Evolutionary conservation across 1,140 invertebrate genomes (phyloP).

Genomic region (Radopholus similis): DNA sequence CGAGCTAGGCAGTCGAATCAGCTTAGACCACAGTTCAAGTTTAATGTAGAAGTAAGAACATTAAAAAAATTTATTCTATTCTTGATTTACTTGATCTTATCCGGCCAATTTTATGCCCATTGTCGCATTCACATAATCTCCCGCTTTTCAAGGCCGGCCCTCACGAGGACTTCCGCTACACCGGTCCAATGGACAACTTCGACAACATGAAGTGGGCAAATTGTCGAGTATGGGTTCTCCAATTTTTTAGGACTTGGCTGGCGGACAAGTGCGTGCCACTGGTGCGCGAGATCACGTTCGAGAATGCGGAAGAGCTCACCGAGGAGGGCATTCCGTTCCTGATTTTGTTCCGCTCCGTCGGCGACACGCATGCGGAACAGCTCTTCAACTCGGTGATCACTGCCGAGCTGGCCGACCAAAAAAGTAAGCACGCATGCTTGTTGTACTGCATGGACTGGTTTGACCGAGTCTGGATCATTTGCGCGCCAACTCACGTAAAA

Average conservation of each 20-base stretch:
- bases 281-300: conserved; percentile 87
- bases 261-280: conserved; percentile 73
- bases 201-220: conserved; percentile 39
- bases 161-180: conserved; percentile 68
- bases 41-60: no score
- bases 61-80: no score
- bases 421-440: no score
- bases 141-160: conserved; percentile 65
- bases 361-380: conserved; percentile 80
- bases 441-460: no score
- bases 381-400: conserved; percentile 78
- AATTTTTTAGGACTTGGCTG: conserved; percentile 68
- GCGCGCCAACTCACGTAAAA: no score
- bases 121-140: no score
- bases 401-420: conserved; percentile 73
- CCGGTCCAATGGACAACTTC: conserved; percentile 56
- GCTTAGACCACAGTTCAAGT: no score
- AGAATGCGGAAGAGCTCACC: conserved; percentile 94
- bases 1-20: no score
- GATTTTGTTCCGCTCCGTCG: conserved; percentile 86
- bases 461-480: no score
- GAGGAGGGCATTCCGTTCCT: conserved; percentile 98
- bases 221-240: conserved; percentile 6
- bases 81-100: no score
- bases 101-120: no score